These are phyloP conservation scores for Noturus placidus DNA, from an alignment of 2,113 vertebrate genomes.

Conservation along the genomic window DNA sequence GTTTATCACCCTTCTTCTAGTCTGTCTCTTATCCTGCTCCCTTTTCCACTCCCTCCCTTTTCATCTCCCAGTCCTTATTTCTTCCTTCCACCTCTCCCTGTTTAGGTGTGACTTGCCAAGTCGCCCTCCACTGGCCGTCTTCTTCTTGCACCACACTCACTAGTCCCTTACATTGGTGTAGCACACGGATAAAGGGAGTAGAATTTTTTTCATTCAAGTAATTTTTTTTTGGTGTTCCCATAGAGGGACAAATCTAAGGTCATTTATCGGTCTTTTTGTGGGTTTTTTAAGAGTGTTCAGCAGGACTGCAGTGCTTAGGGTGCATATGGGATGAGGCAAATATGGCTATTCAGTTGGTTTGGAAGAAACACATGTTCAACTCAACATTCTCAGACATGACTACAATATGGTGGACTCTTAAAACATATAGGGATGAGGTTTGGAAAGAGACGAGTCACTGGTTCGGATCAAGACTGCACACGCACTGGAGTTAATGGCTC, in stretches of 20 bases:
- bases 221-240: background rate
- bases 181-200: background rate
- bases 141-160: background rate
- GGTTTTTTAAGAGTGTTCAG: background rate
- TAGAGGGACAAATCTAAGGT: background rate
- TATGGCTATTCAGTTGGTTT: background rate
- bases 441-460: constrained; percentile 4
- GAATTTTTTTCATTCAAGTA: background rate
- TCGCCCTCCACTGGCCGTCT: constrained; percentile 8
- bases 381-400: background rate
- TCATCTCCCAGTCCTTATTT: constrained; percentile 51
- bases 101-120: constrained; percentile 17
- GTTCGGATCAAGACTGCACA: constrained; percentile 46
- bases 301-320: background rate
- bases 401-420: background rate
- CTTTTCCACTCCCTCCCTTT: constrained; percentile 34
- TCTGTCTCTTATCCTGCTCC: constrained; percentile 8
- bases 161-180: background rate
- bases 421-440: background rate
- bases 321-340: background rate
- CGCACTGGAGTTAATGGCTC: background rate
- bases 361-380: background rate
- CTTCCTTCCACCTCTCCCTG: constrained; percentile 46
- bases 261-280: background rate
- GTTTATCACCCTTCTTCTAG: background rate